phyloP scores from a whole-genome alignment of 2,888 invertebrate genomes.

The Oasisia sp. region DNA sequence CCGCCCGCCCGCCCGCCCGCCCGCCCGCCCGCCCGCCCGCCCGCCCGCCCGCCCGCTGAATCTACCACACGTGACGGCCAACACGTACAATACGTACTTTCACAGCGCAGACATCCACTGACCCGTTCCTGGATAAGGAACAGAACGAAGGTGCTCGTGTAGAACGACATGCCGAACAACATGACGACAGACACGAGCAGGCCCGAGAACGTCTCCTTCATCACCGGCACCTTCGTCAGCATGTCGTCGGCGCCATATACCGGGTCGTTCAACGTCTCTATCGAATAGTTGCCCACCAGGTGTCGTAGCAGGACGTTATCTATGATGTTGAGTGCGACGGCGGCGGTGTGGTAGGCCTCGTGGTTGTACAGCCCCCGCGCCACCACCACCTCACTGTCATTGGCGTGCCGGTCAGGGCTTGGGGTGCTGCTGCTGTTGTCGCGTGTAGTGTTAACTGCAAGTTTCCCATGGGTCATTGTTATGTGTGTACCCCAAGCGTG shows the following conservation, averaged over 20 bases:
- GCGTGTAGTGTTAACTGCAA: not conserved
- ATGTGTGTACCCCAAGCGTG: not conserved
- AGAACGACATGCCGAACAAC: not conserved
- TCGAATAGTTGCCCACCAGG: not conserved
- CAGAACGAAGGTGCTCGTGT: slow-evolving; percentile 3
- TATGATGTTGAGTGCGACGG: not conserved
- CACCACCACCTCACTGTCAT: not conserved
- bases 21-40: too few relatives aligned
- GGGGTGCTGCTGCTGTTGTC: not conserved
- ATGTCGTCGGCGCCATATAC: not conserved
- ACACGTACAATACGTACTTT: not conserved
- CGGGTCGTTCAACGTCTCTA: not conserved
- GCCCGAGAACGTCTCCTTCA: not conserved
- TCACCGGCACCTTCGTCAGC: not conserved
- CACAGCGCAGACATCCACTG: not conserved
- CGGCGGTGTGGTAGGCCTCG: not conserved
- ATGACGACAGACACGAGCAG: not conserved
- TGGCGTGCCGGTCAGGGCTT: not conserved
- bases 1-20: too few relatives aligned
- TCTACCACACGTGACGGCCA: not conserved
- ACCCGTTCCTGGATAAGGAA: not conserved
- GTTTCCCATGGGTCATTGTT: not conserved
- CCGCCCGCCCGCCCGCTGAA: not conserved
- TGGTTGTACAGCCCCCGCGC: not conserved
- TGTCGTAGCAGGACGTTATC: not conserved